Base-by-base conservation (phyloP, 2,113 vertebrate species). In the Phainopepla nitens region DNA sequence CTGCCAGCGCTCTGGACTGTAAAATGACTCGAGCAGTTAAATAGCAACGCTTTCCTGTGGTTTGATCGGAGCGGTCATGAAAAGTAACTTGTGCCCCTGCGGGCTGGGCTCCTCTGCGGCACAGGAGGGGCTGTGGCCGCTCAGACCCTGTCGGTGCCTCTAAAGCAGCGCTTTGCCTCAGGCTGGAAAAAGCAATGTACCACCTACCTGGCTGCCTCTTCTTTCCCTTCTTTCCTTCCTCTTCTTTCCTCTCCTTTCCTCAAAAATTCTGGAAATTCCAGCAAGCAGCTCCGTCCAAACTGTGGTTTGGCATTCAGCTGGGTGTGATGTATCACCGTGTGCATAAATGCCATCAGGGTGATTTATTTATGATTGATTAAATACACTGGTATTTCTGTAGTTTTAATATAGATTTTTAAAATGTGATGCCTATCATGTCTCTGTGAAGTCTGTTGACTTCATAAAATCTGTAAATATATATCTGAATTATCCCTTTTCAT, bases 141-240 rank as follows among this genome's bases (percentile, higher is more conserved):
- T 24, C 24, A 20, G 41, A 65, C 27, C 35, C 36, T 50, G 22
- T 7, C 57, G n/a, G 57, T 64, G 72, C 57, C 47, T 57, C 70
- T 42, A 36, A 62, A 44, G 13, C 4, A 7, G 11, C 0, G 0
- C 7, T 58, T 58, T 11, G 20, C 36, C 60, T 53, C 18, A 13
- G 61, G 49, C 58, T 65, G 49, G n/a, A 53, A 82, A 51, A 36
- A 61, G 56, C 47, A 51, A 19, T 9, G 1, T 2, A 19, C 5
- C 4, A 6, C 29, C 72, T 27, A 18, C 56, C 68, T 41, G 17
- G 6, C 14, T 50, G 47, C 35, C 18, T 54, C 24, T 66, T 27
- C 35, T 13, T 27, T 33, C 47, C 69, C 39, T 57, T n/a, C n/a
- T n/a, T 42, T 73, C 66, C 77, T 83, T n/a, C 35, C 18, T 54